Evolutionary conservation across 2,797 vertebrate genomes (phyloP).

Genomic region (Mormyrus hasselquistii): DNA sequence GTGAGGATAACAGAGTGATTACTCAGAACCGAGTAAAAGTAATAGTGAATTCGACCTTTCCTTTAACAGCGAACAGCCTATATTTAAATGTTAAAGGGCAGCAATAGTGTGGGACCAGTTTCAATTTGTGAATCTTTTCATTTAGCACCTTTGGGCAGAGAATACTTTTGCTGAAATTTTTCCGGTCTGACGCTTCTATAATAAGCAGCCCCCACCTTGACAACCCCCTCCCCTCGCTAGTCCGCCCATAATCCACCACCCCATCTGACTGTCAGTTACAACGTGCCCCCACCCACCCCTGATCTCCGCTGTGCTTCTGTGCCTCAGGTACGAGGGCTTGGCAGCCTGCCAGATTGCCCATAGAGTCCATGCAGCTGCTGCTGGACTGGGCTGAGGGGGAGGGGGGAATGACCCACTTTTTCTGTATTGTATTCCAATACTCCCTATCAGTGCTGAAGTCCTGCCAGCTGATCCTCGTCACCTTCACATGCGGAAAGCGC

Average conservation of each 20-base stretch:
- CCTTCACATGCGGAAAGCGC: neutral
- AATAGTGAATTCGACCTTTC: neutral
- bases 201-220: neutral
- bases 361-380: slow-evolving; percentile 29
- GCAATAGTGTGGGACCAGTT: neutral
- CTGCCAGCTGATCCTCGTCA: neutral
- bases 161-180: neutral
- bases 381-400: slow-evolving; percentile 23
- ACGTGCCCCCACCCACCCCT: neutral
- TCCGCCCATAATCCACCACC: neutral
- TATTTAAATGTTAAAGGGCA: slow-evolving; percentile 9
- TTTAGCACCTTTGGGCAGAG: neutral
- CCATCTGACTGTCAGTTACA: slow-evolving; percentile 9
- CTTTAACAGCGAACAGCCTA: neutral
- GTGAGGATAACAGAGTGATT: neutral
- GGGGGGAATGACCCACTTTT: slow-evolving; percentile 28
- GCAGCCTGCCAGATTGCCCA: slow-evolving; percentile 21
- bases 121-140: neutral
- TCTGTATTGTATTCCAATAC: slow-evolving; percentile 20
- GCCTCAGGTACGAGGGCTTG: slow-evolving; percentile 17
- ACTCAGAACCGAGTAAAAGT: neutral
- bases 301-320: neutral
- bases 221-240: neutral
- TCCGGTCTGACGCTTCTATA: slow-evolving; percentile 3
- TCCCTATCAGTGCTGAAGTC: neutral